These are phyloP conservation scores for Diphyllodes magnificus DNA, from an alignment of 2,113 vertebrate genomes.

Conservation along the genomic window DNA sequence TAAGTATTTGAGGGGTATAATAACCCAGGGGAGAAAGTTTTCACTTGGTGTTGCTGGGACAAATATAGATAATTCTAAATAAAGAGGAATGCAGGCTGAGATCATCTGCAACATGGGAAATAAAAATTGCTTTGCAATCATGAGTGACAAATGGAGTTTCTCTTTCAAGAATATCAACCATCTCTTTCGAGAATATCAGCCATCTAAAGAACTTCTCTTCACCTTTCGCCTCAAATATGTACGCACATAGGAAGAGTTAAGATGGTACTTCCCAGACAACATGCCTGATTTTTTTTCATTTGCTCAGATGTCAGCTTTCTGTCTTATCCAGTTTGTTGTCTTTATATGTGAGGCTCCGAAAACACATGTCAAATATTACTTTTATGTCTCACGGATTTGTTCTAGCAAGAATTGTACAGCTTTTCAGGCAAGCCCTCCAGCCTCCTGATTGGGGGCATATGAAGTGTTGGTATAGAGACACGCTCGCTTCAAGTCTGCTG, in stretches of 20 bases:
- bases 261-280: not conserved
- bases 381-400: not conserved
- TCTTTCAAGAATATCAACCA: not conserved
- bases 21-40: not conserved
- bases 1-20: not conserved
- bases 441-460: rapidly evolving
- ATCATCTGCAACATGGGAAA: not conserved
- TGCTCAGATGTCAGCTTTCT: not conserved
- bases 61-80: not conserved
- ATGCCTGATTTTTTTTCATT: not conserved
- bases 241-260: not conserved
- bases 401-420: not conserved
- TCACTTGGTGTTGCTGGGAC: not conserved
- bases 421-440: not conserved
- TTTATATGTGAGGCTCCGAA: not conserved
- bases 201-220: not conserved
- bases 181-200: not conserved
- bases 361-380: not conserved
- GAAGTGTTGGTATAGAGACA: not conserved
- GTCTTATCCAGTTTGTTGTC: not conserved
- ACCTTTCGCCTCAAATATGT: not conserved
- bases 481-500: not conserved
- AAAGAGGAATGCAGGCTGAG: not conserved
- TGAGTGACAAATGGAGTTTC: not conserved
- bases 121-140: not conserved